Base-by-base conservation (phyloP, 2,113 vertebrate species). In the Loxodonta africana region DNA sequence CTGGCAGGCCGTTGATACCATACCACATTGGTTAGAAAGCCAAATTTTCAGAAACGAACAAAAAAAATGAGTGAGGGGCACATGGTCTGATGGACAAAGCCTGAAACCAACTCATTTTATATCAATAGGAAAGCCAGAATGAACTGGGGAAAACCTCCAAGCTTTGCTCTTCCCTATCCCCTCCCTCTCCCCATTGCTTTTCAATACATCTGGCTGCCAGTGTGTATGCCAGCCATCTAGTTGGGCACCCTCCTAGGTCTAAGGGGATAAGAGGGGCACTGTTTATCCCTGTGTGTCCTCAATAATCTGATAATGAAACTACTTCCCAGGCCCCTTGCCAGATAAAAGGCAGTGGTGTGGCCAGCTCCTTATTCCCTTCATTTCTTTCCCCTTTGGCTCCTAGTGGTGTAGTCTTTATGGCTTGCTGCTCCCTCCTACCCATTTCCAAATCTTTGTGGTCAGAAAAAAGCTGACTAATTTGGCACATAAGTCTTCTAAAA, bases 91-190 rank as follows among this genome's bases (percentile, higher is more conserved):
- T 84, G 95, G 94, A 97, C 91, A 90, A 87, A 96, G 83, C 81
- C 97, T 94, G 92, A 97, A 95, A 88, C 92, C 90, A 95, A 92
- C 73, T 96, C 92, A 97, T 98, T 97, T 98, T 96, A 28, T 97
- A 21, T 80, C 85, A 95, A 2, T 97, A 97, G 97, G 96, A 98
- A 97, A 97, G 97, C 97, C 97, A 97, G 97, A 98, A 98, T 98
- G 97, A 98, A 98, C 96, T 98, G 96, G 98, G 98, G 97, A 98
- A 97, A 98, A 97, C 81, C 88, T 97, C 96, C 69, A 98, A 97
- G 96, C 97, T 98, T 97, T 95, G 98, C 95, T 96, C 88, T 78
- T 95, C 85, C 96, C 96, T 96, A 60, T 88, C 94, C 92, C 90
- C 92, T 94, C 81, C 83, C 76, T 96, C 74, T 98, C 97, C 98